Conservation (phyloP, 2,888 invertebrate genomes). For the Sesia apiformis region DNA sequence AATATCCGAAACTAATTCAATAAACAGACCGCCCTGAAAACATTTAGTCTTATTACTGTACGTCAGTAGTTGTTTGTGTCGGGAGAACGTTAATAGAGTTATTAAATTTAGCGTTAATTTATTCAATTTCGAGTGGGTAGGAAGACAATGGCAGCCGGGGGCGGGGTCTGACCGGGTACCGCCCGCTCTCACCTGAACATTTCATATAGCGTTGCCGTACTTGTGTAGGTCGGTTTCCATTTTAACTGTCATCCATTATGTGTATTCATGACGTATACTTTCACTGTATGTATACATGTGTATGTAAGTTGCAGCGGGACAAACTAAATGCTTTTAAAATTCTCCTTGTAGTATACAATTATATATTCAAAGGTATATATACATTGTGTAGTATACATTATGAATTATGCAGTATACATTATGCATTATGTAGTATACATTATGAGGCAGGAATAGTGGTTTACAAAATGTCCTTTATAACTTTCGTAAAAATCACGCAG, state of each 20-base stretch:
- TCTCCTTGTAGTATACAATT: too few species aligned
- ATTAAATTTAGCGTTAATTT: constrained; percentile 70
- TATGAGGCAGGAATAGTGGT: too few species aligned
- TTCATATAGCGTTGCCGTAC: neutral
- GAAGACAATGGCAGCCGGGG: constrained; percentile 56
- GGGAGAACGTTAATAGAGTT: constrained; percentile 58
- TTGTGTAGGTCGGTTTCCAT: neutral
- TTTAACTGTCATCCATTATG: neutral
- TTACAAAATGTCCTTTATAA: too few species aligned
- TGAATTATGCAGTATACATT: too few species aligned
- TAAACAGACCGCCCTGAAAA: constrained; percentile 47
- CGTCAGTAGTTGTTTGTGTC: constrained; percentile 63
- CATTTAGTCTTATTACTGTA: constrained; percentile 35
- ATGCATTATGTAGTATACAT: too few species aligned
- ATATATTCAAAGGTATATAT: too few species aligned
- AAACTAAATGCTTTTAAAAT: too few species aligned
- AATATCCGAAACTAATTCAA: constrained; percentile 52
- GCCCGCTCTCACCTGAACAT: constrained; percentile 53
- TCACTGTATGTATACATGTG: too few species aligned
- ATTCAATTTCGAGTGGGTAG: constrained; percentile 56
- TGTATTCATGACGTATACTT: neutral
- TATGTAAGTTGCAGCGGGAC: too few species aligned
- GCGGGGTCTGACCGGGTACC: constrained; percentile 41
- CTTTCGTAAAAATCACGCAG: too few species aligned
- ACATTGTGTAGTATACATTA: too few species aligned